Base-by-base conservation (phyloP, 2,797 vertebrate species). In the Peromyscus melanophrys region DNA sequence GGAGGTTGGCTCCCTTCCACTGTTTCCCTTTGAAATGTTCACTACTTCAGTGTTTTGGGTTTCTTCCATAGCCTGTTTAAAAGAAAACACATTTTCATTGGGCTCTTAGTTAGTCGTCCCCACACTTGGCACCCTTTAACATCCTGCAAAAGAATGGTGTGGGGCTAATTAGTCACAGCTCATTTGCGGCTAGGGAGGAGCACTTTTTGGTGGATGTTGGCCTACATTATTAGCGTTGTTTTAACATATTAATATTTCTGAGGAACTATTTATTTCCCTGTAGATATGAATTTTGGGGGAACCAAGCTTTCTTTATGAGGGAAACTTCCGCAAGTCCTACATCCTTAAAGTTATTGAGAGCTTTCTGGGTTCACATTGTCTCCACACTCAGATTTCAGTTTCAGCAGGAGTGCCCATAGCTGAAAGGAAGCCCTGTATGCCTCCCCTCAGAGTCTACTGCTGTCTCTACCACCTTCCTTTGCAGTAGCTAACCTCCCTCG, bases 11-110 rank as follows among this genome's bases (percentile, higher is more conserved):
- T 57, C 86, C 82, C 77, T 80, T 98, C 97, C 98, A 98, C 0
- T 89, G 82, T 88, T 94, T 96, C 95, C 95, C 96, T 98, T 98
- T 98, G 98, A 98, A 98, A 97, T 96, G 95, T 92, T 98, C 98
- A 92, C 96, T 94, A 90, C 92, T 97, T 98, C 96, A 97, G 67
- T 98, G 98, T 98, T 98, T 98, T 95, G 96, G 85, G 96, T 98
- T 98, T 97, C 83, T 96, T 94, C 98, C 98, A 98, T 96, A 98
- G 97, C 93, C 84, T 97, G 92, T 96, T 98, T 97, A 98, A 98
- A 85, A 98, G 94, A 97, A 98, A 98, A 96, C 97, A 98, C 95
- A 97, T 98, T 98, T 98, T 95, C 96, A 97, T 97, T 89, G 95
- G 96, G 83, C 43, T 82, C 96, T 94, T 96, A 52, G 52, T 55